Conservation (phyloP, 23 tunicate genomes). For the Ascidia mentula region DNA sequence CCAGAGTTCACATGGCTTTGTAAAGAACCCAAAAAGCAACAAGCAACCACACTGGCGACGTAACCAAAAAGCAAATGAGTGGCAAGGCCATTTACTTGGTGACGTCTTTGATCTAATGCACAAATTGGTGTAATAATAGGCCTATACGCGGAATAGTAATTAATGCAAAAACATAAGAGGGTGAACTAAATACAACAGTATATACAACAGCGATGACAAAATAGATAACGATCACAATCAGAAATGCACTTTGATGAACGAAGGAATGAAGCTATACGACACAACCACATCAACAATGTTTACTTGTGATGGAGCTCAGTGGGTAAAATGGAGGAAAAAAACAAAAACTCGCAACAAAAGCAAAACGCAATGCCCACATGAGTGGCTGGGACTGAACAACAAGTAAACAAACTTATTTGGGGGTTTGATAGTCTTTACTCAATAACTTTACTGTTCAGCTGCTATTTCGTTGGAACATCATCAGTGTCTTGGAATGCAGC, state of each 20-base stretch:
- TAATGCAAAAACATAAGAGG: no score
- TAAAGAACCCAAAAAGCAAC: no score
- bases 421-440: not conserved
- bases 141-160: no score
- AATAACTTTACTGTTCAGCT: constrained; percentile 25
- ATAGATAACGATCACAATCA: no score
- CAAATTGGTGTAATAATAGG: no score
- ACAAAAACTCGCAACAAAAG: not conserved
- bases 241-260: constrained; percentile 26
- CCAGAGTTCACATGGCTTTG: no score
- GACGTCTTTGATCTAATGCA: no score
- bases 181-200: no score
- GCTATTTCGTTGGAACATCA: constrained; percentile 40
- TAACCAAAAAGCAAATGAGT: no score
- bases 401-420: constrained; percentile 20
- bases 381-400: constrained; percentile 49
- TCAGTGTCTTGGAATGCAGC: constrained; percentile 72
- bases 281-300: constrained; percentile 14
- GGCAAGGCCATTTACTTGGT: no score
- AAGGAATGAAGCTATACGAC: constrained; percentile 44
- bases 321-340: constrained; percentile 57
- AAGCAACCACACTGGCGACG: no score
- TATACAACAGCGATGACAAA: no score
- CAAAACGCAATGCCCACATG: constrained; percentile 38
- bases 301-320: constrained; percentile 71